Base-by-base conservation (phyloP, 2,888 invertebrate species). In the Dorcus hopei region DNA sequence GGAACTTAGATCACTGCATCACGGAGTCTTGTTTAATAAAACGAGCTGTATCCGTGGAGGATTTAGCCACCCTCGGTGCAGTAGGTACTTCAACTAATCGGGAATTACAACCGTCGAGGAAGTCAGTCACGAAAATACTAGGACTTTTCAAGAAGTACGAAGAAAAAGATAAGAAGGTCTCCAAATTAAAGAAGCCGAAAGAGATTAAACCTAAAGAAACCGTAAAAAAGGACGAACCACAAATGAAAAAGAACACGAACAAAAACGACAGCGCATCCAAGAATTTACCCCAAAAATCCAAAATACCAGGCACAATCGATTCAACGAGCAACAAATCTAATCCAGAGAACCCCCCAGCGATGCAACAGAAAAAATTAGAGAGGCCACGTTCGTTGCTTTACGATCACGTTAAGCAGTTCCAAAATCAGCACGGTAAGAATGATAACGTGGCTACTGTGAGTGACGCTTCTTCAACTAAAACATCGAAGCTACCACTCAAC, bases 101-200 rank as follows among this genome's bases (percentile, higher is more conserved):
- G 67, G 81, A 82, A 53, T 81, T 84, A 55, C 86, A 72, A 65
- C 81, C 83, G 48, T 84, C 84, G 48, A 84, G 85, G 69, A 87
- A 85, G 42, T 86, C 87, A 9, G 87, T 89, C 3, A 90, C 91
- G 0, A 85, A 86, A 69, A 90, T 93, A 47, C 77, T 93, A 57
- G 90, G 91, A 0, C 78, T 92, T 3, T 90, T 93, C 67, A 89
- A 87, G 66, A 90, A 88, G 75, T 85, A 85, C 74, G 85, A 90
- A 76, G 67, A 79, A 69, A 70, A 80, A 59, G 51, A 70, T 62
- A 55, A 71, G 42, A 51, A 72, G 48, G 72, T 72, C 54, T 39
- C 58, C 9, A 74, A 69, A 60, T 70, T 72, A 9, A 72, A 74
- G 40, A 74, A 74, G 54, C 55, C 66, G 3, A 60, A 57, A 39